Percentiles rank a stretch among this genome's conserved stretches.
These are phyloP conservation scores for Brachionus manjavacas DNA, from an alignment of 1,140 invertebrate genomes.

Conservation along the genomic window DNA sequence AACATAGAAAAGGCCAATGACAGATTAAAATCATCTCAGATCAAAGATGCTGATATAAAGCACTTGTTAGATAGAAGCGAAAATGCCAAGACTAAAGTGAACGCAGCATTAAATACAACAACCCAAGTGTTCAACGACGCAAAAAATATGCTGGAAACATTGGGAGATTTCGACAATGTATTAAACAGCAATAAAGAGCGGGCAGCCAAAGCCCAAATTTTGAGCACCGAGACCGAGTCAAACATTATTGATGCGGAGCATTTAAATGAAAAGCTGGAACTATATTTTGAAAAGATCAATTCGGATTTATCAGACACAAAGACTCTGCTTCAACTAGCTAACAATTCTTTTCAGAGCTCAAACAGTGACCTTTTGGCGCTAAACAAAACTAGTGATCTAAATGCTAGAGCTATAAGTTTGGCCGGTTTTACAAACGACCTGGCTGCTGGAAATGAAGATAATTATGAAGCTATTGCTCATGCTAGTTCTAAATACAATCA, in stretches of 20 bases:
- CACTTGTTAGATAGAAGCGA: conserved; percentile 1
- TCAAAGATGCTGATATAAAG: not conserved
- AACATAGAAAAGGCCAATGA: not conserved
- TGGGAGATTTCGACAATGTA: not conserved
- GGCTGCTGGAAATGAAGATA: not conserved
- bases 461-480: not conserved
- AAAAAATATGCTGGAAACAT: not conserved
- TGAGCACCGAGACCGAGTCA: not conserved
- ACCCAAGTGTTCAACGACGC: not conserved
- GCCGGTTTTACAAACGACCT: not conserved
- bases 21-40: not conserved
- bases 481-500: not conserved
- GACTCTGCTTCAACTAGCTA: not conserved
- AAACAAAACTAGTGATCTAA: not conserved
- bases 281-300: not conserved
- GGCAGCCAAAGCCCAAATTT: not conserved
- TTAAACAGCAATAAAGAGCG: not conserved
- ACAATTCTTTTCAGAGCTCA: not conserved
- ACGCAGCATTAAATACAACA: not conserved
- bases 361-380: not conserved
- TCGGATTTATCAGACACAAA: not conserved
- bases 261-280: not conserved
- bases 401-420: not conserved
- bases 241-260: not conserved
- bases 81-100: not conserved